Conservation (phyloP, 2,113 vertebrate species). For the Nothobranchius kuhntae region DNA sequence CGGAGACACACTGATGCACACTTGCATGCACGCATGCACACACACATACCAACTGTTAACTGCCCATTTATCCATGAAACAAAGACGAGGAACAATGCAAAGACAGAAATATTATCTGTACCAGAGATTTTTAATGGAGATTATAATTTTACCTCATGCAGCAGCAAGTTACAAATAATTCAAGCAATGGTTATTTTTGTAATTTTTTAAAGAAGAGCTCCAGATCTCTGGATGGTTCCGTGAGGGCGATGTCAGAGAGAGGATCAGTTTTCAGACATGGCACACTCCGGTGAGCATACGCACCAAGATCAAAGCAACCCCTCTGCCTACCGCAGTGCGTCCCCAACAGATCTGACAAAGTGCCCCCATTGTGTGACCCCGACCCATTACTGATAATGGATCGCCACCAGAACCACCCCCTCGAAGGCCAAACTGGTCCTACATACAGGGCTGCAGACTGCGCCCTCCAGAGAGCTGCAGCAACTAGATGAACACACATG, state of each 20-base stretch:
- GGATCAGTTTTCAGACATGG: slow-evolving; percentile 78
- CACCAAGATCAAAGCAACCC: slow-evolving; percentile 75
- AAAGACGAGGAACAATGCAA: slow-evolving; percentile 56
- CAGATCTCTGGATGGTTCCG: slow-evolving; percentile 47
- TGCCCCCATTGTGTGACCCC: slow-evolving; percentile 74
- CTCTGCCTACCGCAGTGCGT: slow-evolving; percentile 76
- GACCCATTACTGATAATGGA: slow-evolving; percentile 77
- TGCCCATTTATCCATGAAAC: slow-evolving; percentile 62
- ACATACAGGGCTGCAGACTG: slow-evolving; percentile 30
- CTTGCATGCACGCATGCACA: slow-evolving; percentile 57
- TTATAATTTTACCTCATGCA: slow-evolving; percentile 37
- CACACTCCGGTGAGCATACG: slow-evolving; percentile 80
- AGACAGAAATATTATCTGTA: slow-evolving; percentile 45
- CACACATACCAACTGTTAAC: slow-evolving; percentile 57
- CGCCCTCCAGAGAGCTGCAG: slow-evolving; percentile 23
- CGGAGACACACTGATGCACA: slow-evolving; percentile 62
- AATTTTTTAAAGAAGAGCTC: slow-evolving; percentile 22
- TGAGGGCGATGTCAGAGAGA: slow-evolving; percentile 65
- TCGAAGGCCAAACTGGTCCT: slow-evolving; percentile 44
- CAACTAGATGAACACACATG: slow-evolving; percentile 61
- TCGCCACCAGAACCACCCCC: slow-evolving; percentile 68
- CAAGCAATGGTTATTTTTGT: slow-evolving; percentile 44
- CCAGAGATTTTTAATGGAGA: slow-evolving; percentile 27
- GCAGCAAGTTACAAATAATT: slow-evolving; percentile 37
- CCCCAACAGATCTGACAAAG: slow-evolving; percentile 75